Base-by-base conservation (phyloP, 2,797 vertebrate species). In the Sorex maritimensis region DNA sequence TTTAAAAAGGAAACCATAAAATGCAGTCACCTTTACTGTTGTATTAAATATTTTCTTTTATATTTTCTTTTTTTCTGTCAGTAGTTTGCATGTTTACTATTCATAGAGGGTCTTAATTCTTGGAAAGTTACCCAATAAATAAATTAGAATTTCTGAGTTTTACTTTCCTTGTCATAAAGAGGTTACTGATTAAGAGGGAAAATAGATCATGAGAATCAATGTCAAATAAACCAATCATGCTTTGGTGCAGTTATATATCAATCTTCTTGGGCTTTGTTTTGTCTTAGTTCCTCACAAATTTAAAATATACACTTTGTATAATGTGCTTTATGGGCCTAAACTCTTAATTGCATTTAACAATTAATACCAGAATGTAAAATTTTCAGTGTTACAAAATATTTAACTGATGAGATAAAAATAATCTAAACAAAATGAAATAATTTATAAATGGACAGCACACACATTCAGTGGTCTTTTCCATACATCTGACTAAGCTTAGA, bases 21-120 rank as follows among this genome's bases (percentile, higher is more conserved):
- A 49, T 38, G 28, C 15, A 55, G 52, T 12, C n/a, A 13, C 44
- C 9, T 69, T 91, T 49, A 63, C 44, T 74, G 26, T 55, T 21
- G n/a, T 61, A 41, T 84, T 84, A 77, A 67, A 75, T 28, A 24
- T 1, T 73, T 24, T 86, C 19, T 63, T 90, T 12, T 73, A 46
- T 34, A 34, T 34, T 93, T 92, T 82, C 58, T n/a, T 65, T 24
- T 65, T 80, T 73, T 83, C 41, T 71, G 55, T 63, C 30, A 24
- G 30, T 61, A 17, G 12, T 85, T 79, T 85, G 21, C 69, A 63
- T 84, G 65, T 26, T 79, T 67, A 65, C 13, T 86, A 5, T 68
- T 81, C 67, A 13, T 63, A 78, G 34, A 52, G 34, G 44, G 3
- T 61, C 58, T 88, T 75, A 72, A 65, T 30, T 85, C 1, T 41